phyloP scores from a whole-genome alignment of 2,888 invertebrate genomes.

The Tholera decimalis region DNA sequence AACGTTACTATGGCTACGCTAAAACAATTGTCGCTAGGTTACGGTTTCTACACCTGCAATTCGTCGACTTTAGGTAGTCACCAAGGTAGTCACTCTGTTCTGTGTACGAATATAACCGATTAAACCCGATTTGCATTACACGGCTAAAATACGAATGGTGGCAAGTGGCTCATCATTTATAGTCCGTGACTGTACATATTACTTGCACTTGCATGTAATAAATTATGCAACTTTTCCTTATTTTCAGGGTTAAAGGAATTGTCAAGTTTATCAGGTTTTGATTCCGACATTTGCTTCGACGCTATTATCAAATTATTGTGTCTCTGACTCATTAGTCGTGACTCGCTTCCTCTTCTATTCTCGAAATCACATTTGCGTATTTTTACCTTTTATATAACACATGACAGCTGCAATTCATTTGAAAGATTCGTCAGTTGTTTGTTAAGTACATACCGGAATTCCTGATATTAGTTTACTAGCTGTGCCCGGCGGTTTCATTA shows the following conservation, averaged over 20 bases:
- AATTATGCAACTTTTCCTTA: conserved; percentile 21
- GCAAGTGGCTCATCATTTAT: too few relatives aligned
- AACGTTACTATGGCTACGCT: too few relatives aligned
- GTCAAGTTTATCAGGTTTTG: conserved; percentile 32
- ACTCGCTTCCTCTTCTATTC: conserved; percentile 34
- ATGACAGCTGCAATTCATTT: not conserved
- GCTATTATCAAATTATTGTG: conserved; percentile 26
- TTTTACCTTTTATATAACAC: conserved; percentile 13
- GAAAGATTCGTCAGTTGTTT: conserved; percentile 1
- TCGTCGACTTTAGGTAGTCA: too few relatives aligned
- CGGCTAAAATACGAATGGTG: too few relatives aligned
- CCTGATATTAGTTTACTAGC: not conserved
- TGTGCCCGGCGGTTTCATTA: too few relatives aligned
- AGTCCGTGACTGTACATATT: too few relatives aligned
- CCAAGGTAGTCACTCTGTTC: too few relatives aligned
- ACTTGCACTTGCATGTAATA: not conserved
- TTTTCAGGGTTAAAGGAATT: conserved; percentile 31
- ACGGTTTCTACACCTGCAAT: too few relatives aligned
- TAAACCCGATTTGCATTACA: too few relatives aligned
- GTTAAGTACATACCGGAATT: conserved; percentile 1
- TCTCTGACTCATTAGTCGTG: conserved; percentile 38
- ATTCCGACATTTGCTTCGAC: conserved; percentile 13
- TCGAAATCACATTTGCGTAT: conserved; percentile 11
- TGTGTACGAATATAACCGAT: too few relatives aligned
- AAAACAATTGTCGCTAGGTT: too few relatives aligned